Evolutionary conservation across 2,888 invertebrate species (phyloP).

Genomic region (Lepetodrilus schrolli): DNA sequence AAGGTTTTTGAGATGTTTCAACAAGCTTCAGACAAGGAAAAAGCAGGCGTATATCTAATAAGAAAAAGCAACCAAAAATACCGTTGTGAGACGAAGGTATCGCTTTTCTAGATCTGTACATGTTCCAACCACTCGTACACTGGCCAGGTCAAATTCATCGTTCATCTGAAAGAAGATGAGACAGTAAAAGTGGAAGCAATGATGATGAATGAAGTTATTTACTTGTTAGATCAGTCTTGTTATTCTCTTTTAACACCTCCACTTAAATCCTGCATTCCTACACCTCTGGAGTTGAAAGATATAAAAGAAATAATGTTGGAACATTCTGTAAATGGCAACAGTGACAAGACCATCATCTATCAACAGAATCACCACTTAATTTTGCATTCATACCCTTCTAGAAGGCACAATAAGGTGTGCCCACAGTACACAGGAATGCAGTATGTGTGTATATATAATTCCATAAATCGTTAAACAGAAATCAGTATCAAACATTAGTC

Average conservation of each 20-base stretch:
- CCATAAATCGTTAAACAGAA: too few relatives aligned
- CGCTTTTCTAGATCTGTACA: slow-evolving; percentile 96
- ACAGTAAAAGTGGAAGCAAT: too few relatives aligned
- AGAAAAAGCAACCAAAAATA: too few relatives aligned
- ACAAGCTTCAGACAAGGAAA: not conserved
- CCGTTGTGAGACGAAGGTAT: slow-evolving; percentile 90
- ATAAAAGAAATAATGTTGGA: too few relatives aligned
- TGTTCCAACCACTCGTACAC: slow-evolving; percentile 92
- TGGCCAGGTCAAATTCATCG: slow-evolving; percentile 84
- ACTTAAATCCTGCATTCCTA: too few relatives aligned
- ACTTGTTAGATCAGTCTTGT: too few relatives aligned
- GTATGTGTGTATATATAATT: too few relatives aligned
- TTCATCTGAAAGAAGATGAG: slow-evolving; percentile 40
- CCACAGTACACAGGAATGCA: slow-evolving; percentile 38
- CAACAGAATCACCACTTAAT: not conserved
- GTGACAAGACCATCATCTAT: not conserved
- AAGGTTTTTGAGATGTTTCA: not conserved
- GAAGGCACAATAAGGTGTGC: slow-evolving; percentile 3
- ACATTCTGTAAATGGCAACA: not conserved
- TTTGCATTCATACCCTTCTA: not conserved
- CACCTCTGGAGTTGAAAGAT: too few relatives aligned
- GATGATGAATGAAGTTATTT: too few relatives aligned
- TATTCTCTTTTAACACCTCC: too few relatives aligned
- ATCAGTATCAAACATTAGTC: too few relatives aligned
- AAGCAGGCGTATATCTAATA: too few relatives aligned